phyloP scores from a whole-genome alignment of 2,888 invertebrate genomes.

The Agonum fuliginosum region DNA sequence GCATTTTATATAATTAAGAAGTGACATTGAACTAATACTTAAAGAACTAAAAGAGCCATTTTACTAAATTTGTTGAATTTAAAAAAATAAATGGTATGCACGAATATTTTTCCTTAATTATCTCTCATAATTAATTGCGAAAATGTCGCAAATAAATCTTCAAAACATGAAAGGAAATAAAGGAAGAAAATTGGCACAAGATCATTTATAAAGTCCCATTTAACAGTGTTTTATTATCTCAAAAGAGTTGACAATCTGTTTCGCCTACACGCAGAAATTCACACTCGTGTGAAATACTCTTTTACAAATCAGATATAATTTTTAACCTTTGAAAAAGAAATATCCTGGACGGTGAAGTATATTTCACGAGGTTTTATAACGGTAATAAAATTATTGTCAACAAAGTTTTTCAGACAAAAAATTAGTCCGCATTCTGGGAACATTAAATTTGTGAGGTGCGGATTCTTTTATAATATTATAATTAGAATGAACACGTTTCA shows the following conservation, averaged over 20 bases:
- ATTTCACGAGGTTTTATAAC: slow-evolving; percentile 9
- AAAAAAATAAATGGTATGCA: background rate
- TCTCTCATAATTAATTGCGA: background rate
- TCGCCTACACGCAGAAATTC: slow-evolving; percentile 1
- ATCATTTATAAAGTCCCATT: background rate
- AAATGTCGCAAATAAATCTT: background rate
- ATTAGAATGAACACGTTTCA: no score
- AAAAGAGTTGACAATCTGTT: background rate
- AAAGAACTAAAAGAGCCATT: no score
- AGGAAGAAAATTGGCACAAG: background rate
- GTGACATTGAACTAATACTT: no score
- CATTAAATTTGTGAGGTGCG: background rate
- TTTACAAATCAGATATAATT: slow-evolving; percentile 33
- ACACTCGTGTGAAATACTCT: slow-evolving; percentile 11
- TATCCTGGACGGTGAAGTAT: background rate
- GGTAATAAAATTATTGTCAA: slow-evolving; percentile 9
- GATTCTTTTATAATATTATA: background rate
- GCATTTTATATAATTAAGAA: no score
- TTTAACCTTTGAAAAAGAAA: slow-evolving; percentile 37
- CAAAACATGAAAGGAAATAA: background rate
- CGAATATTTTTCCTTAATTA: background rate
- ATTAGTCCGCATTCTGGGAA: slow-evolving; percentile 4
- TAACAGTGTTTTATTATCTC: background rate
- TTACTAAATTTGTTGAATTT: no score
- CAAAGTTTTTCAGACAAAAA: slow-evolving; percentile 9